Evolutionary conservation across 2,113 vertebrate species (phyloP), one percentile per base, ranked within the genome.

Genomic region (Prinia subflava): DNA sequence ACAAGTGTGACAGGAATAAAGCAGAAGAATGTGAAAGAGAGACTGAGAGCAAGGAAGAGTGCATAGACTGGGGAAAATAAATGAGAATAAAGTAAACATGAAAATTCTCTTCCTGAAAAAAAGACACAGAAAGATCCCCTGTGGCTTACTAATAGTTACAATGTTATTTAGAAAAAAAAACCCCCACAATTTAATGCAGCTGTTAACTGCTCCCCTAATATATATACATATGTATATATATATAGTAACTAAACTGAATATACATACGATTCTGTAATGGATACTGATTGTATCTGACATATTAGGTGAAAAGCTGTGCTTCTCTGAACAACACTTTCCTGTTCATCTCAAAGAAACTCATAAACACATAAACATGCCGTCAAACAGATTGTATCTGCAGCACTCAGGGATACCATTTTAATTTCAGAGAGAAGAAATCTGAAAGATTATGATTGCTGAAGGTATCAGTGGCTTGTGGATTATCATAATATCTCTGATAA

Each of bases 291-390:
- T 17, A 93, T 89, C 65, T 92, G 65, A 87, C 70, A 60, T 30
- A 85, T 73, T 83, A 93, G 79, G 94, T 93, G 86, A 95, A 96
- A 95, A 95, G n/a, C 57, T 75, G 60, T 69, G 59, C 81, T 92
- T 52, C 71, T 93, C 68, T 87, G 81, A 88, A 77, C 44, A 69
- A 53, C n/a, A 22, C 25, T 42, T 88, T 94, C 74, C 90, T 89
- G 49, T 77, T 94, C 87, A 64, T 95, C 47, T 89, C 56, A 47
- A 82, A 88, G 82, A 83, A 97, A 95, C 74, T 94, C 83, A 91
- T 78, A 97, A 97, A 77, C 55, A 90, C 60, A 94, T 65, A 96
- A 78, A 90, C 53, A 93, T 64, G 64, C 41, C 90, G 89, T 82
- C 68, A 96, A 93, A 89, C 12, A 87, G 80, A 97, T 92, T 94